Evolutionary conservation across 1,140 invertebrate genomes (phyloP), one percentile per base, ranked within the genome.

Genomic region (Polyergus mexicanus): DNA sequence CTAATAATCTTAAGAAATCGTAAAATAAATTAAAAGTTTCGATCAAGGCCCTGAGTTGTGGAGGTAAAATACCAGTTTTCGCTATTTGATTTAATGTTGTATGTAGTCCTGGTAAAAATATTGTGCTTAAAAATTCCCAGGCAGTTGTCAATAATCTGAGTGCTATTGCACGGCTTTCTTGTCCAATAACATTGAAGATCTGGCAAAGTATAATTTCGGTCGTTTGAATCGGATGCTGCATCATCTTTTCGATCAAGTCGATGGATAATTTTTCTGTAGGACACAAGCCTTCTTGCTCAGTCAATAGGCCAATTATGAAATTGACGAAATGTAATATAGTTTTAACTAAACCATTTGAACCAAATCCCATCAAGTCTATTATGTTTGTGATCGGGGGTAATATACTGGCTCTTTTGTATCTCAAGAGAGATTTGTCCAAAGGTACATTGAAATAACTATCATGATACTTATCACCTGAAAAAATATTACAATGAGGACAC

Each of bases 1-100:
- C 63, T 0, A 8, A 0, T 0, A 28, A 28, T 41, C 38, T 10
- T 25, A 56, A 7, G 0, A 69, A 0, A 13, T 0, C 0, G 13
- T 65, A 78, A 11, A n/a, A 0, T 1, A 0, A 0, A 32, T 78
- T n/a, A 35, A 78, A 66, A 1, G 0, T 0, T 0, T 0, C 2
- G 3, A 78, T 19, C 3, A 56, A 1, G 0, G 0, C 5, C 2
- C 0, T 0, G 0, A 54, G 32, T 5, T 13, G 11, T 25, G 3
- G 1, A 2, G 77, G 77, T 32, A 81, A 71, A 0, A 28, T 0
- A 3, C 0, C 7, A 38, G 13, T 65, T 0, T 41, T 41, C 0
- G 3, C 4, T 2, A 32, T 0, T 1, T 0, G 0, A 56, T 16
- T 60, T 3, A 71, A 0, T 0, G 13, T 8, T 0, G 2, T 6